Conservation (phyloP, 2,888 invertebrate species). For the Sminthurides aquaticus region DNA sequence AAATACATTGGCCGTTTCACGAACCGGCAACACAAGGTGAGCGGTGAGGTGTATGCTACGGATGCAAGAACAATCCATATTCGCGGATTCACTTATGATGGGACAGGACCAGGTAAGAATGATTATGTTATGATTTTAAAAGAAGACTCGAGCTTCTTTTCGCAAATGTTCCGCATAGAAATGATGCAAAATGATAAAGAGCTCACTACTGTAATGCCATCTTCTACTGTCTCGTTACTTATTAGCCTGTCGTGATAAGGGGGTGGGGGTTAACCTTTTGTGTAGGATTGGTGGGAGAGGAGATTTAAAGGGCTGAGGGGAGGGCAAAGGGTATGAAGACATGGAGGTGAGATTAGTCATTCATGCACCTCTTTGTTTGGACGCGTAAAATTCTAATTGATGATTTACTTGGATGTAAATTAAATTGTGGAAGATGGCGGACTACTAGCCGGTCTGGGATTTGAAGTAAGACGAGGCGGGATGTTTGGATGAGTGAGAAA, state of each 20-base stretch:
- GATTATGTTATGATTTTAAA: neutral
- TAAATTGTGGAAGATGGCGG: neutral
- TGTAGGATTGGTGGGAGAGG: neutral
- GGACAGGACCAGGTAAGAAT: constrained; percentile 72
- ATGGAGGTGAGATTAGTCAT: neutral
- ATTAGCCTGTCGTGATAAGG: neutral
- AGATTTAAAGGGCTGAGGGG: neutral
- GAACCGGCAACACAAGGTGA: constrained; percentile 73
- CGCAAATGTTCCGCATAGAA: too few relatives aligned
- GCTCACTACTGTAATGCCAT: neutral
- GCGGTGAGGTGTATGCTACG: constrained; percentile 77
- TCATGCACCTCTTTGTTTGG: neutral
- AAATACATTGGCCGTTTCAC: constrained; percentile 69
- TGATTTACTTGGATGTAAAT: neutral
- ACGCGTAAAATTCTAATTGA: neutral
- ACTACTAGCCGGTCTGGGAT: neutral
- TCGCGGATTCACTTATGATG: constrained; percentile 82
- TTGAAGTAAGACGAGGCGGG: neutral
- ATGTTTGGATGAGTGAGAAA: too few relatives aligned
- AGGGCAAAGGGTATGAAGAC: neutral
- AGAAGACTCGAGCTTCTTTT: neutral
- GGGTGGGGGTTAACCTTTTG: neutral
- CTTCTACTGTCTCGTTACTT: neutral
- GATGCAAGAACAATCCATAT: constrained; percentile 79
- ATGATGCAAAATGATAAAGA: too few relatives aligned